Evolutionary conservation across 2,888 invertebrate genomes (phyloP), one percentile per base, ranked within the genome.

Genomic region (Drosophila bunnanda): DNA sequence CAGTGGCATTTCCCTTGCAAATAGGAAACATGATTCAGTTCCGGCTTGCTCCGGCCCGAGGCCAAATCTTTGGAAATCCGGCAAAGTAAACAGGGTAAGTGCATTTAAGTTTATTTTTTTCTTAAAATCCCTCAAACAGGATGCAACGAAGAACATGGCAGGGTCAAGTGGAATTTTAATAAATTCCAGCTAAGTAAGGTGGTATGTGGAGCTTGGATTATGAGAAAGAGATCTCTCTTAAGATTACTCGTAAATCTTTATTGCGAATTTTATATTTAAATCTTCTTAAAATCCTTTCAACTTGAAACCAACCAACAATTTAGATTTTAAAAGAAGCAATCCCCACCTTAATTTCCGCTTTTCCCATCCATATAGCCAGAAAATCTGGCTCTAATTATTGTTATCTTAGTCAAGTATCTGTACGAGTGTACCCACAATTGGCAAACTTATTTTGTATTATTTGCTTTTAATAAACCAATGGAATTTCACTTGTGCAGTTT

Each of bases 1-100:
- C 59, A 38, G 2, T 59, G 20, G 61, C 39, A 60, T 17, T 60
- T 41, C 30, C 61, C 32, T 32, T 22, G 39, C 59, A 60, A 60
- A 60, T 60, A 41, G 61, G 22, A 60, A 60, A 41, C 60, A 60
- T 22, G n/a, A 58, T 22, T 32, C 32, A 8, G 7, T 39, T 17
- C 30, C 52, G 30, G 30, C 22, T 15, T 20, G 17, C 28, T 12
- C 2, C 28, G 12, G 46, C 28, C 32, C 32, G 20, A 50, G 48
- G 30, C 46, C 46, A 48, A 28, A 12, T 0, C 43, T 15, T 43
- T 22, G 43, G 7, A 3, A 28, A 44, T 28, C n/a, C 25, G 28
- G 46, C 48, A 13, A 50, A 50, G 50, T 34, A 52, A 52, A 34
- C 50, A 50, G 20, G 9, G 50, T 32, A 22, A 22, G 50, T 20